phyloP scores from a whole-genome alignment of 2,113 vertebrate genomes.

The Galbula dea region DNA sequence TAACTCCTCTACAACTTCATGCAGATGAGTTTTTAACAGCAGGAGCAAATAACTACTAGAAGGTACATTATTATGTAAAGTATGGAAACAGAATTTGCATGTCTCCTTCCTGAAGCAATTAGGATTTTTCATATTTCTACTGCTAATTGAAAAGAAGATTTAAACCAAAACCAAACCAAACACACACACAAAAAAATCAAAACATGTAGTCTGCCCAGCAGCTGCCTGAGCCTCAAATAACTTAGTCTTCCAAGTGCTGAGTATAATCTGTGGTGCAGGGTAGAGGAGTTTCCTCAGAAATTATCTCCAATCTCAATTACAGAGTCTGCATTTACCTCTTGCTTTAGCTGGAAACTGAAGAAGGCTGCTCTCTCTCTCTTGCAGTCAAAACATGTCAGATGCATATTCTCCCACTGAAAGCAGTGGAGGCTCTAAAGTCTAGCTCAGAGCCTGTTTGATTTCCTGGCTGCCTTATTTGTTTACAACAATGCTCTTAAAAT shows the following conservation, averaged over 20 bases:
- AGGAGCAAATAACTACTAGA: background rate
- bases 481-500: conserved; percentile 80
- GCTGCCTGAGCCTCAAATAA: background rate
- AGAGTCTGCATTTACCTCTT: background rate
- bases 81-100: background rate
- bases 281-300: background rate
- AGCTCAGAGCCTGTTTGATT: conserved; percentile 67
- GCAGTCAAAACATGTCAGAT: conserved; percentile 54
- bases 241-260: background rate
- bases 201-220: background rate
- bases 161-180: too few relatives aligned
- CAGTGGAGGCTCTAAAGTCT: conserved; percentile 27
- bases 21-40: background rate
- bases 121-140: background rate
- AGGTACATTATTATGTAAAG: background rate
- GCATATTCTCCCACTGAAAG: background rate
- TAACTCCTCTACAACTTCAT: background rate
- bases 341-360: conserved; percentile 5
- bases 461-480: conserved; percentile 79
- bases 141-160: background rate
- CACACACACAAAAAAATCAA: too few relatives aligned
- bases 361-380: background rate
- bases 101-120: background rate
- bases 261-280: background rate
- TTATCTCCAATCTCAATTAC: background rate